These are phyloP conservation scores for Tamias sibiricus DNA, from an alignment of 2,113 vertebrate species.

Conservation along the genomic window DNA sequence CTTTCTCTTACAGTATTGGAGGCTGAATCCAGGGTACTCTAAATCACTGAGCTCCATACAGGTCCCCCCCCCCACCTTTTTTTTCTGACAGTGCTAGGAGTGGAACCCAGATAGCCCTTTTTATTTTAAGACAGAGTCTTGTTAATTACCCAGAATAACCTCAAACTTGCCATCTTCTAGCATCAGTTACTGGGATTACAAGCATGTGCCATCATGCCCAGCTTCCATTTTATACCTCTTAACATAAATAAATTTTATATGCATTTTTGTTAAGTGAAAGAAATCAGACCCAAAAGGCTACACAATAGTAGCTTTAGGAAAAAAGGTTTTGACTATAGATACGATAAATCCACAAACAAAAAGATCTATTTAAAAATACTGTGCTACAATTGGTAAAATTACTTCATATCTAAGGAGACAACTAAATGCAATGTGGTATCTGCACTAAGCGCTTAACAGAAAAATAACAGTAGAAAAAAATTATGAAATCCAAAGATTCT, in stretches of 20 bases:
- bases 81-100: no score
- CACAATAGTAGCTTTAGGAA: background rate
- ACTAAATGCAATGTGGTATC: background rate
- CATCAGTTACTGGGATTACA: no score
- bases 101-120: background rate
- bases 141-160: no score
- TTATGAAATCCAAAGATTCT: background rate
- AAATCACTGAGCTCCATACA: no score
- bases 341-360: background rate
- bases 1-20: no score
- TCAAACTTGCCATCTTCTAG: no score
- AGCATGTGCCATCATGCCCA: no score
- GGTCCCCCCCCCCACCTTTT: no score
- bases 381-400: background rate
- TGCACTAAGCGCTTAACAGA: background rate
- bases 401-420: background rate
- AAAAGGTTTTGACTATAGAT: background rate
- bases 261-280: background rate
- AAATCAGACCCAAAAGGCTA: background rate
- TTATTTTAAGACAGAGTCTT: background rate
- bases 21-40: background rate
- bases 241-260: background rate
- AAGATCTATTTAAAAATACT: background rate
- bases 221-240: no score
- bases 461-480: background rate